These are phyloP conservation scores for Dendrolimus houi DNA, from an alignment of 2,888 invertebrate species.

Conservation along the genomic window DNA sequence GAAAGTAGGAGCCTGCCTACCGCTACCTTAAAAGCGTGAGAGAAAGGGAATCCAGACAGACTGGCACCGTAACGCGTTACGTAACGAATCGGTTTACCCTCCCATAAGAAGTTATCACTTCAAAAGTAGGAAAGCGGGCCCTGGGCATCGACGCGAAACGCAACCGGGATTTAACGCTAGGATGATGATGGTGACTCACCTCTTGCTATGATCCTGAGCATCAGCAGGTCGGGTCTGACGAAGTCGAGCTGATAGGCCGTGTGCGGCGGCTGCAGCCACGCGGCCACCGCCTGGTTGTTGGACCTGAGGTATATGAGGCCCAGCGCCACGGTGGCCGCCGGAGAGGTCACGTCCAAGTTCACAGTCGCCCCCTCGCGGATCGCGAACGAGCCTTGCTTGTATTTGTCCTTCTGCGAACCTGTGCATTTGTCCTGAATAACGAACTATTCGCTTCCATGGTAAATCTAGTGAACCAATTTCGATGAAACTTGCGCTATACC, in stretches of 20 bases:
- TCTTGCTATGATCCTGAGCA: conserved; percentile 87
- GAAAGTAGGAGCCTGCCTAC: too few relatives aligned
- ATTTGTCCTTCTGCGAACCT: conserved; percentile 91
- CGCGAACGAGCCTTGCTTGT: conserved; percentile 90
- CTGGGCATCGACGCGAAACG: too few relatives aligned
- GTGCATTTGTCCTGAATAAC: conserved; percentile 3
- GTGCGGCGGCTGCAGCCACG: conserved; percentile 93
- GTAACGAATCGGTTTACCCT: too few relatives aligned
- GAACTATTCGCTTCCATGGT: too few relatives aligned
- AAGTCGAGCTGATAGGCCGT: conserved; percentile 94
- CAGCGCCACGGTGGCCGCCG: conserved; percentile 95
- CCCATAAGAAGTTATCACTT: too few relatives aligned
- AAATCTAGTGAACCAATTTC: too few relatives aligned
- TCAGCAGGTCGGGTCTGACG: conserved; percentile 92
- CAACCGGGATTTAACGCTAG: too few relatives aligned
- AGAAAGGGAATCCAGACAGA: too few relatives aligned
- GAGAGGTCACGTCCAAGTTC: conserved; percentile 96
- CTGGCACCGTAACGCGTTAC: too few relatives aligned
- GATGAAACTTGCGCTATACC: too few relatives aligned
- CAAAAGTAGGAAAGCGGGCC: too few relatives aligned
- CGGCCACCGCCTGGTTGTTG: conserved; percentile 88
- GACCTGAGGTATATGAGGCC: conserved; percentile 95
- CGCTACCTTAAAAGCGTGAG: too few relatives aligned
- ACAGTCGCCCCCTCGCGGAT: conserved; percentile 93
- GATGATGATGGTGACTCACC: conserved; percentile 45